phyloP scores from a whole-genome alignment of 2,113 vertebrate species.

The Pycnonotus jocosus region DNA sequence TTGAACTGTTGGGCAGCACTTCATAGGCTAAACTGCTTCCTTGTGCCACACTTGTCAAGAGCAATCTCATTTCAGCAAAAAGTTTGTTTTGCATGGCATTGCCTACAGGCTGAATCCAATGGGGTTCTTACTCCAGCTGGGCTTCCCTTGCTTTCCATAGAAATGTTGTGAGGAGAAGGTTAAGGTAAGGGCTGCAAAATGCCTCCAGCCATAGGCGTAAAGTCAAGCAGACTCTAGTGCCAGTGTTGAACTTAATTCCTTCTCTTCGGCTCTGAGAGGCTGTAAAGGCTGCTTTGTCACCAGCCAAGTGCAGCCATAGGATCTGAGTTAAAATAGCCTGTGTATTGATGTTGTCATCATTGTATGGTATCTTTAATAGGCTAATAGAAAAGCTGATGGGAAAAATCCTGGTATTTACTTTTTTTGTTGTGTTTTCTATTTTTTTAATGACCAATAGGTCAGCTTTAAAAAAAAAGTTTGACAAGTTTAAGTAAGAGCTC shows the following conservation, averaged over 20 bases:
- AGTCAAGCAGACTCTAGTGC: background rate
- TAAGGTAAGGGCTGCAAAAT: background rate
- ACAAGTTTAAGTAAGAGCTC: background rate
- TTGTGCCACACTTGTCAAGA: background rate
- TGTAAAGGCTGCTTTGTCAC: background rate
- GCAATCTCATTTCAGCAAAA: background rate
- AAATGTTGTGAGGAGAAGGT: background rate
- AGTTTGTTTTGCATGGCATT: accelerated
- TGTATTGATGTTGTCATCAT: background rate
- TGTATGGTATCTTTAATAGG: background rate
- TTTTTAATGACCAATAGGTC: background rate
- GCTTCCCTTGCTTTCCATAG: background rate
- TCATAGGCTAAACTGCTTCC: background rate
- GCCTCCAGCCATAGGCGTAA: background rate
- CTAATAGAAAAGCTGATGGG: background rate
- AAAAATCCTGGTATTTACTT: background rate
- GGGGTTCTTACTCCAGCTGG: background rate
- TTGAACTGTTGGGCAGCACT: background rate
- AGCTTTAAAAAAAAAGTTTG: background rate
- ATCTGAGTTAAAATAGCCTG: background rate
- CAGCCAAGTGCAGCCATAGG: background rate
- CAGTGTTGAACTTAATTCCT: background rate
- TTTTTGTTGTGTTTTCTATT: too few species aligned
- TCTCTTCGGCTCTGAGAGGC: background rate
- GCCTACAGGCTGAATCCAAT: background rate